Evolutionary conservation across 2,888 invertebrate genomes (phyloP).

Genomic region (Archips crataeganus): DNA sequence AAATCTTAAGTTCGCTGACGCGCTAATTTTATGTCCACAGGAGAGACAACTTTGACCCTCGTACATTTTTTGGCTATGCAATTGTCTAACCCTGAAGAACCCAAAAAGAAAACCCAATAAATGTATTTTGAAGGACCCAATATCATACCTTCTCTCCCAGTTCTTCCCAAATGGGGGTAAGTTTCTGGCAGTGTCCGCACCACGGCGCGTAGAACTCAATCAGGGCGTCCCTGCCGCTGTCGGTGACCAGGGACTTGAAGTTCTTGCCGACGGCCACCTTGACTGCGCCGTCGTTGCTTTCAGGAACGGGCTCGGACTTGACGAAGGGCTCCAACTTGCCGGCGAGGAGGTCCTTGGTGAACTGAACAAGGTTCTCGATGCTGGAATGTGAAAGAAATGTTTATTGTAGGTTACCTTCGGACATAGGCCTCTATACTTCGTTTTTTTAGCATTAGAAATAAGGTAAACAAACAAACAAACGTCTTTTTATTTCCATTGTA

Average conservation of each 20-base stretch:
- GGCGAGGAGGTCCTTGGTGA: constrained; percentile 93
- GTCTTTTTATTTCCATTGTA: no score
- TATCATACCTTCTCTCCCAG: constrained; percentile 91
- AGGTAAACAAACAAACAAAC: no score
- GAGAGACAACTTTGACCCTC: no score
- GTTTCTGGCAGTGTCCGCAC: constrained; percentile 99
- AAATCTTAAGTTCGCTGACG: no score
- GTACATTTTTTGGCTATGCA: no score
- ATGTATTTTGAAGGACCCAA: constrained; percentile 31
- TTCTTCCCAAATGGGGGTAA: constrained; percentile 97
- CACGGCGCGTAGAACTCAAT: constrained; percentile 99
- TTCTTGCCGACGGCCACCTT: constrained; percentile 98
- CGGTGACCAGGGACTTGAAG: constrained; percentile 96
- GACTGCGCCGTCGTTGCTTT: constrained; percentile 92
- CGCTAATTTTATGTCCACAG: no score
- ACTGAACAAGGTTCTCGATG: constrained; percentile 93
- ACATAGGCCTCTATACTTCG: no score
- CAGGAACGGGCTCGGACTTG: constrained; percentile 98
- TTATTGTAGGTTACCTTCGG: no score
- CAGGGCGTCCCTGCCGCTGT: constrained; percentile 96
- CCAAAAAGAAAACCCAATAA: no score
- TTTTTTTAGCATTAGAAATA: no score
- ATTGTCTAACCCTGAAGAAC: no score
- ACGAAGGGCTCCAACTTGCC: constrained; percentile 95
- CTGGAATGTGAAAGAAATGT: constrained; percentile 73